Percentiles rank a stretch among this genome's conserved stretches.
Conservation (phyloP, 2,113 vertebrate species). For the Probosciger aterrimus region DNA sequence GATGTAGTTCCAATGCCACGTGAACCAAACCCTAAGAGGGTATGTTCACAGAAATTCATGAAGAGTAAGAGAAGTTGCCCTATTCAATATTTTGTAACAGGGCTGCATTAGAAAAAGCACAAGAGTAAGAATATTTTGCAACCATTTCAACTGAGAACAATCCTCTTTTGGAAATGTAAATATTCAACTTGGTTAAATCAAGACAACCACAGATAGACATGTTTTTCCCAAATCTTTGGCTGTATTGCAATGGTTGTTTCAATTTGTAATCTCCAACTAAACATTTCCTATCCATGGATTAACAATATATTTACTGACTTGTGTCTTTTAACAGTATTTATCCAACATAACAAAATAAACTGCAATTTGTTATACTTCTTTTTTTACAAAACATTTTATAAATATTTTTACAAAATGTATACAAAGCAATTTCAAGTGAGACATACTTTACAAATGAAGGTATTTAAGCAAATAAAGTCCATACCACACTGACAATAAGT, state of each 20-base stretch:
- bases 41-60: not conserved
- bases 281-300: constrained; percentile 85
- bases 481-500: constrained; percentile 81
- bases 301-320: constrained; percentile 85
- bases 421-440: constrained; percentile 91
- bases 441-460: constrained; percentile 88
- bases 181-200: constrained; percentile 75
- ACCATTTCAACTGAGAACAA: not conserved
- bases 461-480: constrained; percentile 84
- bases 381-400: constrained; percentile 89
- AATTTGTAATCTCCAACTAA: constrained; percentile 83
- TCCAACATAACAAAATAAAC: constrained; percentile 92
- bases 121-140: not conserved
- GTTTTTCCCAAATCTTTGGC: constrained; percentile 87
- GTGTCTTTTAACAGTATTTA: constrained; percentile 86
- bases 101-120: not conserved
- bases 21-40: not conserved
- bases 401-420: constrained; percentile 93
- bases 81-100: not conserved
- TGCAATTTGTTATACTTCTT: constrained; percentile 85
- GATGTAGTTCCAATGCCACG: not conserved
- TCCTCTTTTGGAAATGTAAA: constrained; percentile 18
- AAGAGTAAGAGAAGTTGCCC: not conserved
- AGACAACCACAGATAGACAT: constrained; percentile 79
- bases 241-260: constrained; percentile 88